These are phyloP conservation scores for Regulus satrapa DNA, from an alignment of 2,113 vertebrate species.

Conservation along the genomic window DNA sequence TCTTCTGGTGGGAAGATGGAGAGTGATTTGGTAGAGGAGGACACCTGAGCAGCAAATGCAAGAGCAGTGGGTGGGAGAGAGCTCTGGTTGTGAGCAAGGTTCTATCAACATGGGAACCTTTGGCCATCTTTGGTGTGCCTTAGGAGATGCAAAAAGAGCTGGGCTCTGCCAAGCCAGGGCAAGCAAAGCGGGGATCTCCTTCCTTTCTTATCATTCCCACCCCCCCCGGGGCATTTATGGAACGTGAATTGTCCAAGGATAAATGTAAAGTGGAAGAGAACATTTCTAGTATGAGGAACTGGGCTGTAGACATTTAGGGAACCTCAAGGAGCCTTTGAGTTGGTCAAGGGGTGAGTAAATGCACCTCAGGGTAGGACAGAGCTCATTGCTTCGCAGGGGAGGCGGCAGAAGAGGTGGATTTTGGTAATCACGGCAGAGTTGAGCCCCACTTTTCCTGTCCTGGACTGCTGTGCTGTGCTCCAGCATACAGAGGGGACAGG, in stretches of 20 bases:
- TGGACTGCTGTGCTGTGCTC: not conserved
- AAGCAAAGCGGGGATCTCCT: not conserved
- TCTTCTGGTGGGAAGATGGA: not conserved
- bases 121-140: not conserved
- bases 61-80: not conserved
- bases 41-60: not conserved
- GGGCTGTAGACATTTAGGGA: not conserved
- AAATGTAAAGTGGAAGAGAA: not conserved
- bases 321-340: not conserved
- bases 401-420: not conserved
- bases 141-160: not conserved
- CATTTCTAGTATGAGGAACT: not conserved
- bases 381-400: not conserved
- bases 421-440: not conserved
- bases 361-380: not conserved
- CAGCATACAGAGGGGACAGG: accelerated
- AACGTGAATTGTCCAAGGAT: not conserved
- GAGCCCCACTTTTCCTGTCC: not conserved
- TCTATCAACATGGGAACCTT: not conserved
- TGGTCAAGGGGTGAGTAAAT: not conserved
- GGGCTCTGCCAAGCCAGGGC: not conserved
- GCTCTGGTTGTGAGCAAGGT: not conserved
- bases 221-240: not conserved
- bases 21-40: not conserved
- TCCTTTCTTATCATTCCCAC: not conserved